Conservation (phyloP, 2,797 vertebrate species). For the Xiphorhynchus erythropygius region DNA sequence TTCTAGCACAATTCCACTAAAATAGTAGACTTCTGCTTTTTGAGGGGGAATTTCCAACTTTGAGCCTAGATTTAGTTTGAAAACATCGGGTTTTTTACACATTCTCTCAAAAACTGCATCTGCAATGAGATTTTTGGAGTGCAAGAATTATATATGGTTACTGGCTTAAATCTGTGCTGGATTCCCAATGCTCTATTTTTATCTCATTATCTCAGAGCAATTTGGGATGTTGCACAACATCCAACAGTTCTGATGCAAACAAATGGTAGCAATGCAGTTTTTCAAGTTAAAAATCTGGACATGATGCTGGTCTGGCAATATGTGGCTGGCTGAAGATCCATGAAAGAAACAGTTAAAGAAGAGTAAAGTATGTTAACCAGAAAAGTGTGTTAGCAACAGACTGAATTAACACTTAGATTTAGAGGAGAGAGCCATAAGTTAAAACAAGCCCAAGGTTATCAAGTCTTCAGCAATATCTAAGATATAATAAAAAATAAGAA, state of each 20-base stretch:
- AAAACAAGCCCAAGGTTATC: neutral
- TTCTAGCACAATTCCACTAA: neutral
- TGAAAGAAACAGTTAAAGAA: neutral
- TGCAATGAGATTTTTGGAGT: neutral
- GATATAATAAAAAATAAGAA: neutral
- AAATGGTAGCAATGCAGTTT: neutral
- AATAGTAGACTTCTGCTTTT: neutral
- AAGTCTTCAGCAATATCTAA: neutral
- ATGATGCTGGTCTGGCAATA: neutral
- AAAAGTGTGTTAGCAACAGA: neutral
- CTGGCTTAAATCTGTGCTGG: neutral
- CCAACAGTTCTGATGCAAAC: neutral
- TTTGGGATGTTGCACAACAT: conserved; percentile 31
- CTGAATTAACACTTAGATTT: neutral
- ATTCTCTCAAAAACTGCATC: neutral
- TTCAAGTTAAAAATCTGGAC: neutral
- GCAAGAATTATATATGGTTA: neutral
- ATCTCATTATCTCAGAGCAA: neutral
- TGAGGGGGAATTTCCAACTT: neutral
- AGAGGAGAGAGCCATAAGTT: neutral
- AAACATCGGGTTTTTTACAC: neutral
- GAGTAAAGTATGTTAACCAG: neutral
- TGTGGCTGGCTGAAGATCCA: neutral
- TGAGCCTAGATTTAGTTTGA: neutral
- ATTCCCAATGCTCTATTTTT: conserved; percentile 35